phyloP scores from a whole-genome alignment of 2,888 invertebrate genomes.

The Rhopalosiphum nymphaeae region DNA sequence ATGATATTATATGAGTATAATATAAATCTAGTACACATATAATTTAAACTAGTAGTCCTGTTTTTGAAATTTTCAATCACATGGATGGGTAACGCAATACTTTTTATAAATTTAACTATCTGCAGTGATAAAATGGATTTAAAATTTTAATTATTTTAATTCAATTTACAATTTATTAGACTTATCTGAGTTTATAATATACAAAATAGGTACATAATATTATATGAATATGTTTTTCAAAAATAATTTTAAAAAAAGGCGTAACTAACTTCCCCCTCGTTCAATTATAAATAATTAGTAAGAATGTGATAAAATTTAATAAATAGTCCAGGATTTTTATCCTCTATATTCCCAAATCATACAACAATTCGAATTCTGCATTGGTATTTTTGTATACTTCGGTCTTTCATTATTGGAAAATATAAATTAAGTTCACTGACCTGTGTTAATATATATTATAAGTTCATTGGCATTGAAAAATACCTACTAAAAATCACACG shows the following conservation, averaged over 20 bases:
- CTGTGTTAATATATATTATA: neutral
- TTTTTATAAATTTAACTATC: neutral
- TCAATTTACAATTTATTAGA: neutral
- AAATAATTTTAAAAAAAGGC: neutral
- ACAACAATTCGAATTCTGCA: neutral
- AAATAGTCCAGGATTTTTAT: neutral
- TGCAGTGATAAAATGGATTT: neutral
- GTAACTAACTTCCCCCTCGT: neutral
- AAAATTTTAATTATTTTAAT: neutral
- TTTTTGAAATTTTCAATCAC: neutral
- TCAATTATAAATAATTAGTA: neutral
- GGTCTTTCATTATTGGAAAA: neutral
- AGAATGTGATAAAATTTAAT: neutral
- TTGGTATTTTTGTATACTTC: neutral
- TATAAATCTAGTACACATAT: neutral
- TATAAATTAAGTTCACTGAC: neutral
- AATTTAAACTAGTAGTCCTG: neutral
- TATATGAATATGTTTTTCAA: neutral
- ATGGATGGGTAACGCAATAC: neutral
- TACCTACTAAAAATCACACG: neutral
- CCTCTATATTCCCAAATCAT: neutral
- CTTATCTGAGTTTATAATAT: neutral
- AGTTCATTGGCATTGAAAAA: neutral
- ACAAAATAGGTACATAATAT: neutral
- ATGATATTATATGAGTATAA: neutral